Conservation (phyloP, 2,113 vertebrate species). For the Ochotona princeps region DNA sequence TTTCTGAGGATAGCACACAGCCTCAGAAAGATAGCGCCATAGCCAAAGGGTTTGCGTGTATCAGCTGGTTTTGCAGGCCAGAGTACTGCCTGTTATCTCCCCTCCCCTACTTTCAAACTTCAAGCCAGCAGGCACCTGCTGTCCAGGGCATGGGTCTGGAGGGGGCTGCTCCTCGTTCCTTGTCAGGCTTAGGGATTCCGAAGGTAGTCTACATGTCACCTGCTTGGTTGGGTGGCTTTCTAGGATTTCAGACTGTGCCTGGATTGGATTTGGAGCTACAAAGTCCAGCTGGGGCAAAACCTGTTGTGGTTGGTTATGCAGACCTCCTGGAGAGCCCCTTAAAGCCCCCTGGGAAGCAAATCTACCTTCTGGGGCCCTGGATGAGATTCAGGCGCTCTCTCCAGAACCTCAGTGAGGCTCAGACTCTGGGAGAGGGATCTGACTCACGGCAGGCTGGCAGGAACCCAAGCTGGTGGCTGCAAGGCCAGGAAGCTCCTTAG, state of each 20-base stretch:
- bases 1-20: slow-evolving; percentile 54
- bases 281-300: slow-evolving; percentile 52
- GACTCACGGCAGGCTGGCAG: slow-evolving; percentile 49
- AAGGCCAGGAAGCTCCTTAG: slow-evolving; percentile 39
- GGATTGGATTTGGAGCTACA: slow-evolving; percentile 25
- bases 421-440: slow-evolving; percentile 55
- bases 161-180: slow-evolving; percentile 26
- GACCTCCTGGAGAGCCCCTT: slow-evolving; percentile 37
- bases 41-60: slow-evolving; percentile 34
- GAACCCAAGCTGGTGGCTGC: slow-evolving; percentile 6
- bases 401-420: slow-evolving; percentile 47
- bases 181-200: not conserved
- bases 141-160: slow-evolving; percentile 28
- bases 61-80: slow-evolving; percentile 42
- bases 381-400: slow-evolving; percentile 27
- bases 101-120: not conserved
- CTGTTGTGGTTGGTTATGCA: slow-evolving; percentile 25
- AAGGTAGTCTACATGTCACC: not conserved
- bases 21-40: slow-evolving; percentile 40
- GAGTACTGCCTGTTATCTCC: not conserved
- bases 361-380: slow-evolving; percentile 22
- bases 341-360: slow-evolving; percentile 38
- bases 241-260: not conserved
- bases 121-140: slow-evolving; percentile 41
- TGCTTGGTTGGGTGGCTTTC: slow-evolving; percentile 35